Evolutionary conservation across 2,113 vertebrate genomes (phyloP).

Genomic region (Excalfactoria chinensis): DNA sequence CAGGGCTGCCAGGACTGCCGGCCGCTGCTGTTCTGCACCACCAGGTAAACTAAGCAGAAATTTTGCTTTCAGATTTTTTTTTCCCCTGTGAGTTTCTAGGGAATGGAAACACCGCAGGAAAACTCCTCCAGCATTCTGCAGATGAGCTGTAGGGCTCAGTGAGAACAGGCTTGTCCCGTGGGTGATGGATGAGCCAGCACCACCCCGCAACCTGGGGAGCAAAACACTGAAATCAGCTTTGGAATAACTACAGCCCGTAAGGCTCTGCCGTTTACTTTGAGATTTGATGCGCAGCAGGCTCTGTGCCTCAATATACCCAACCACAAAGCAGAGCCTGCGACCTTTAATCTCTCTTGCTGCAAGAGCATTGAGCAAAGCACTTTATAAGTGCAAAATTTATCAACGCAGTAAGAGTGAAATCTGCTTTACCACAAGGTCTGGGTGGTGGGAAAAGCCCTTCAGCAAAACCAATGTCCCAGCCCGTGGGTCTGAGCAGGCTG

Average conservation of each 20-base stretch:
- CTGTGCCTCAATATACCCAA: constrained; percentile 28
- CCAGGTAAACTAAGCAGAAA: background rate
- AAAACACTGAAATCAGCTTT: background rate
- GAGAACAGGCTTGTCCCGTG: background rate
- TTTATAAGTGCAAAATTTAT: background rate
- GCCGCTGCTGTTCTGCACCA: background rate
- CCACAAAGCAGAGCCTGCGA: background rate
- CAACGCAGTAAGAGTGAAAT: background rate
- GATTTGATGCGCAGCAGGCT: accelerated
- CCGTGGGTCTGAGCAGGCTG: background rate
- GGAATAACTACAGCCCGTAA: background rate
- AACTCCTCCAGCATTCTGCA: background rate
- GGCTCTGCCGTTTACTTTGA: background rate
- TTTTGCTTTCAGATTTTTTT: background rate
- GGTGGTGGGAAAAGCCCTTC: background rate
- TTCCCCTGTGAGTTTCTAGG: background rate
- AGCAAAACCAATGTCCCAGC: accelerated
- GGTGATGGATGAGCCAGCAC: background rate
- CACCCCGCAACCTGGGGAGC: accelerated
- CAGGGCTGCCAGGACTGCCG: background rate
- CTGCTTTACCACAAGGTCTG: background rate
- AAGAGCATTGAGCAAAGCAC: accelerated
- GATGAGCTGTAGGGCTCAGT: accelerated
- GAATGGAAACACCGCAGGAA: background rate
- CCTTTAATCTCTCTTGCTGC: background rate